These are phyloP conservation scores for Papilio xuthus DNA, from an alignment of 1,140 invertebrate species.

Conservation along the genomic window DNA sequence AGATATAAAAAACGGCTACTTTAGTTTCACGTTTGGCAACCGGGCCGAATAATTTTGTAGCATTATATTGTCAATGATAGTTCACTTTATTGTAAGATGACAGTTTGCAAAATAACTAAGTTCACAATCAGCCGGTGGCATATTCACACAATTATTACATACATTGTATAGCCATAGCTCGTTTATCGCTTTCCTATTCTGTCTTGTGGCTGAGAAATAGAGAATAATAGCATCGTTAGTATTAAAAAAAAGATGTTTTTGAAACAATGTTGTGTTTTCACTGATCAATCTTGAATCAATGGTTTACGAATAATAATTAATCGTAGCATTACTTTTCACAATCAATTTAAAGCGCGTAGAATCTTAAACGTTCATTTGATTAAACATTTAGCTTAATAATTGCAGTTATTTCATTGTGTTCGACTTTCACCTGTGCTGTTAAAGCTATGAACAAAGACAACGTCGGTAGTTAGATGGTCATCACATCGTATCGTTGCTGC, in stretches of 20 bases:
- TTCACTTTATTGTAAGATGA: not conserved
- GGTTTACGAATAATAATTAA: not conserved
- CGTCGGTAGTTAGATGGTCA: slow-evolving; percentile 50
- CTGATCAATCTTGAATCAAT: slow-evolving; percentile 50
- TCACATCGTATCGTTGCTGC: slow-evolving; percentile 47
- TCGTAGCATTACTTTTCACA: not conserved
- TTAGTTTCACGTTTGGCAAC: too few species aligned
- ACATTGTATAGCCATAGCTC: slow-evolving; percentile 40
- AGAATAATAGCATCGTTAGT: slow-evolving; percentile 63
- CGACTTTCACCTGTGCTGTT: not conserved
- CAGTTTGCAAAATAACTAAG: not conserved
- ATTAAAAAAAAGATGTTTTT: slow-evolving; percentile 50
- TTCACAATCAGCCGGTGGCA: not conserved
- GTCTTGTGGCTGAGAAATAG: slow-evolving; percentile 59
- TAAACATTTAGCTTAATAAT: slow-evolving; percentile 4
- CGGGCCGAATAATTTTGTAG: not conserved
- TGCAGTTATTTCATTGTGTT: not conserved
- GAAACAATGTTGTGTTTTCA: slow-evolving; percentile 53
- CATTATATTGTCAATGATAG: not conserved
- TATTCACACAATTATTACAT: not conserved
- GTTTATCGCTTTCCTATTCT: slow-evolving; percentile 72
- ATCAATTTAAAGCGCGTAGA: not conserved
- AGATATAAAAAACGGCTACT: too few species aligned
- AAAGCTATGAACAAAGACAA: slow-evolving; percentile 1
- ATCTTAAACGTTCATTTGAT: slow-evolving; percentile 11